Evolutionary conservation across 2,888 invertebrate genomes (phyloP).

Genomic region (Drosophila nigritarsus): DNA sequence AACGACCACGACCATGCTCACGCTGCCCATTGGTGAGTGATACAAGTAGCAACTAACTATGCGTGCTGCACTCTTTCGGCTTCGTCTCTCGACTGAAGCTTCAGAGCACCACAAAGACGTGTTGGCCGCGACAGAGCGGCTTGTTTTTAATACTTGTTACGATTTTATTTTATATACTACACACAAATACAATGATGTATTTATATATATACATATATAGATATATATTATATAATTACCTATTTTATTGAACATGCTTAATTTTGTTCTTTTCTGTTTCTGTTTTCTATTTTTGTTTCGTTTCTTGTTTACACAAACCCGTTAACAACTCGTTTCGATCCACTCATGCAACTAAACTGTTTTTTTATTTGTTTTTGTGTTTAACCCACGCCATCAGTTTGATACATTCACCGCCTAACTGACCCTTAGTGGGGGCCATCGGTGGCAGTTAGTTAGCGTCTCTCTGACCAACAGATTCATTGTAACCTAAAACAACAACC

Average conservation of each 20-base stretch:
- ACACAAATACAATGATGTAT: conserved; percentile 16
- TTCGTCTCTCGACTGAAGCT: background rate
- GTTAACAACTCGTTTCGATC: conserved; percentile 68
- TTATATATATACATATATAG: conserved; percentile 23
- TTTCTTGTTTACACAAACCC: conserved; percentile 67
- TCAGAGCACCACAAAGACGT: conserved; percentile 1
- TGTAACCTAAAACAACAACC: conserved; percentile 76
- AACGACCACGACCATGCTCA: conserved; percentile 86
- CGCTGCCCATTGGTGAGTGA: conserved; percentile 87
- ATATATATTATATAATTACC: conserved; percentile 45
- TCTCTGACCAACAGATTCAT: conserved; percentile 63
- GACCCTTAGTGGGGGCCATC: conserved; percentile 3
- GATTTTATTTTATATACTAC: conserved; percentile 17
- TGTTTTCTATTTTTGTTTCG: conserved; percentile 66
- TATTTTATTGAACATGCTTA: conserved; percentile 73
- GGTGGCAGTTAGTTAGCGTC: conserved; percentile 37
- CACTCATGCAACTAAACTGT: conserved; percentile 64
- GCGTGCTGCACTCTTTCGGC: conserved; percentile 2
- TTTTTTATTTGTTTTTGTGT: conserved; percentile 54
- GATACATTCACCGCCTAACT: conserved; percentile 37
- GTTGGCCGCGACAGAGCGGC: background rate
- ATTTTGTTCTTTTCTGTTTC: conserved; percentile 77
- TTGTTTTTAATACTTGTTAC: conserved; percentile 4
- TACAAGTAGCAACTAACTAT: conserved; percentile 4
- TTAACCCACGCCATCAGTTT: conserved; percentile 63